phyloP scores from a whole-genome alignment of 2,113 vertebrate species.

The Ploceus nigricollis region DNA sequence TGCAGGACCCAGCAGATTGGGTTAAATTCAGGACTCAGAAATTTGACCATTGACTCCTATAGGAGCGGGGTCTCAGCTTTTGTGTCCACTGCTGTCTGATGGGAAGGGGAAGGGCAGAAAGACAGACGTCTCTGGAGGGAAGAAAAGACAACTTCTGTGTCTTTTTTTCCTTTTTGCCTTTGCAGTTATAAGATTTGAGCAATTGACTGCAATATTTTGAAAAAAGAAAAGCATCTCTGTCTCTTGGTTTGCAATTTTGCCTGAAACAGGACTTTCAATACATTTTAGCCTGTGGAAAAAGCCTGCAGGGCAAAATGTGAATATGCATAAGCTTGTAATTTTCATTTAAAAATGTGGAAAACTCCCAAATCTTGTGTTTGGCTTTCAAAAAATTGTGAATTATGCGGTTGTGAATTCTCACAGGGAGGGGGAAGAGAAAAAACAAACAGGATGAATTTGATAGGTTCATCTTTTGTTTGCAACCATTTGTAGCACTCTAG shows the following conservation, averaged over 20 bases:
- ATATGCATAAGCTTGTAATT: neutral
- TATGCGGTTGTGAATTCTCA: neutral
- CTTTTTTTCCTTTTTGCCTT: neutral
- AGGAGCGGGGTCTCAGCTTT: neutral
- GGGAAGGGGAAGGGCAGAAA: neutral
- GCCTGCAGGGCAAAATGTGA: neutral
- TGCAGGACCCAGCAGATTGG: neutral
- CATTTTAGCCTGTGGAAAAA: neutral
- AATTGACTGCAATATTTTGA: neutral
- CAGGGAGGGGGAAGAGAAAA: fast-evolving
- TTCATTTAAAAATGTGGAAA: neutral
- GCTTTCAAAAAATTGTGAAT: neutral
- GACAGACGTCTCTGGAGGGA: neutral
- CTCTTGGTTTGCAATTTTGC: neutral
- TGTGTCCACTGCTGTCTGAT: neutral
- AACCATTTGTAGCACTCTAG: neutral
- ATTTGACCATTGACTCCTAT: neutral
- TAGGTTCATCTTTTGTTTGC: neutral
- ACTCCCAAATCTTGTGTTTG: neutral
- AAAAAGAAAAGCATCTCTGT: neutral
- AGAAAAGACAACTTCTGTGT: neutral
- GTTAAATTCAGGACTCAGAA: neutral
- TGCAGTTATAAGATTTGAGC: neutral
- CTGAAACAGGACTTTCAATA: neutral
- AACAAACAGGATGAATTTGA: neutral